phyloP scores from a whole-genome alignment of 2,888 invertebrate species.

The Dione juno region DNA sequence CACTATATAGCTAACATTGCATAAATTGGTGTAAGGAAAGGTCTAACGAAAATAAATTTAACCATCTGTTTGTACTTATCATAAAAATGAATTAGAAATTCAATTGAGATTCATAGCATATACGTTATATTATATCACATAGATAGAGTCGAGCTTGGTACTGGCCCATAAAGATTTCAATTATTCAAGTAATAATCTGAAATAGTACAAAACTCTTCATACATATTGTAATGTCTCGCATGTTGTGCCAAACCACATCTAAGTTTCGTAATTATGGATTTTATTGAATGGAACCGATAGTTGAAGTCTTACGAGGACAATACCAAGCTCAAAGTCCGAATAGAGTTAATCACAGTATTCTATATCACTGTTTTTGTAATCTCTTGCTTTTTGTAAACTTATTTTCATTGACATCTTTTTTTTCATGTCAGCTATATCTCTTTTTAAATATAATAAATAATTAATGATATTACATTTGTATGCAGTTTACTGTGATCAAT shows the following conservation, averaged over 20 bases:
- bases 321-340: constrained; percentile 57
- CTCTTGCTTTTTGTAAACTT: neutral
- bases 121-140: constrained; percentile 32
- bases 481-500: constrained; percentile 43
- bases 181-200: constrained; percentile 47
- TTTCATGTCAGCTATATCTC: neutral
- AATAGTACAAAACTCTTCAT: constrained; percentile 64
- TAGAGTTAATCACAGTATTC: constrained; percentile 40
- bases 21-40: constrained; percentile 47
- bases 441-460: constrained; percentile 5
- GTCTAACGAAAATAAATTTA: constrained; percentile 43
- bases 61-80: constrained; percentile 64
- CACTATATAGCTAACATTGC: constrained; percentile 41
- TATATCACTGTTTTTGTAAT: neutral
- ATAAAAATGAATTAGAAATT: constrained; percentile 65
- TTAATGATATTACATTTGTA: constrained; percentile 14
- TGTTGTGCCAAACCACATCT: constrained; percentile 75
- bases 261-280: constrained; percentile 47
- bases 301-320: constrained; percentile 57
- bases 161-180: constrained; percentile 61
- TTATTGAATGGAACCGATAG: constrained; percentile 53
- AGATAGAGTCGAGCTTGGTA: constrained; percentile 58
- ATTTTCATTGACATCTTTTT: neutral
- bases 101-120: constrained; percentile 55
- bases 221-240: constrained; percentile 51